Percentiles rank a stretch among this genome's conserved stretches.
Conservation (phyloP, 2,797 vertebrate species). For the Coregonus suidteri region DNA sequence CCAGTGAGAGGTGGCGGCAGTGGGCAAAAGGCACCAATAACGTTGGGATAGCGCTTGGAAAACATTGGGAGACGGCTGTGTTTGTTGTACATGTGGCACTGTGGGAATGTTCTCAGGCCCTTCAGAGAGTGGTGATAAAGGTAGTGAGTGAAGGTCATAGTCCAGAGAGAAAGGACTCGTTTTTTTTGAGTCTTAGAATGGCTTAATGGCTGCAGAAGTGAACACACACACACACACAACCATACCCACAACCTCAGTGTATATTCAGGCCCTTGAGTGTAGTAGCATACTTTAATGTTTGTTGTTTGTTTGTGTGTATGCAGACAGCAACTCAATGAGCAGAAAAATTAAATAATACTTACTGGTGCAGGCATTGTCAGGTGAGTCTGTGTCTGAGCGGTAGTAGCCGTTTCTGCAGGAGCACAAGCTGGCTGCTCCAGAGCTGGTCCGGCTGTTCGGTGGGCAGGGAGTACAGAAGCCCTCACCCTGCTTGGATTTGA, state of each 20-base stretch:
- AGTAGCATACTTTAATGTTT: background rate
- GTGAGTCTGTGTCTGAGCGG: conserved; percentile 85
- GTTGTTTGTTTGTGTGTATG: too few species aligned
- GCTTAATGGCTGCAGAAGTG: background rate
- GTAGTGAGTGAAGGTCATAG: background rate
- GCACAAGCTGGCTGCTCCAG: conserved; percentile 85
- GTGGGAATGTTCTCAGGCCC: conserved; percentile 40
- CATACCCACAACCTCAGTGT: background rate
- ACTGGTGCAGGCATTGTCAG: conserved; percentile 92
- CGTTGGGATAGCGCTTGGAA: conserved; percentile 55
- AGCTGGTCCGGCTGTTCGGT: conserved; percentile 87
- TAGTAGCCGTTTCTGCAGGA: conserved; percentile 88
- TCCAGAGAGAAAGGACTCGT: background rate
- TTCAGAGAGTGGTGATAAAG: conserved; percentile 40
- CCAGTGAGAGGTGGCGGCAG: conserved; percentile 14
- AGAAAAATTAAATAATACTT: conserved; percentile 58
- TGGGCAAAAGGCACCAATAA: conserved; percentile 9
- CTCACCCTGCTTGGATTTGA: conserved; percentile 95
- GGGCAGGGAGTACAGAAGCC: conserved; percentile 88
- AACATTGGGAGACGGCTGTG: conserved; percentile 59
- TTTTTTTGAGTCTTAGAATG: background rate
- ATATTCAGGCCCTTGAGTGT: too few species aligned
- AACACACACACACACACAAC: background rate
- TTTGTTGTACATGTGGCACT: conserved; percentile 43
- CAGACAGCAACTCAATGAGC: background rate